These are phyloP conservation scores for Brachionus asplanchnoidis DNA, from an alignment of 1,140 invertebrate species.

Conservation along the genomic window DNA sequence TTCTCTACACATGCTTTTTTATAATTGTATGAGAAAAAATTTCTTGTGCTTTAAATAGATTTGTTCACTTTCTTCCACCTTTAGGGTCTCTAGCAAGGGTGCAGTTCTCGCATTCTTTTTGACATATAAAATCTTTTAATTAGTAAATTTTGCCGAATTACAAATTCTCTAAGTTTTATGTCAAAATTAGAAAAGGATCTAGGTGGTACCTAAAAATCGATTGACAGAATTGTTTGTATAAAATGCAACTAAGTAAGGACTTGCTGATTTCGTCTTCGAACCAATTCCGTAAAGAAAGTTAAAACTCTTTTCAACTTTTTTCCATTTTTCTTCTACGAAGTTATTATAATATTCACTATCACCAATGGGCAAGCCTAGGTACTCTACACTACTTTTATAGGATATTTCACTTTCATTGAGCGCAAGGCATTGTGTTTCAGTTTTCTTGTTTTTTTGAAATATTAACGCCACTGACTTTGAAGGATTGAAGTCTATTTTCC, in stretches of 20 bases:
- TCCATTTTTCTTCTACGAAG: too few relatives aligned
- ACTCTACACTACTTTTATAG: background rate
- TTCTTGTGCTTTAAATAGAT: too few relatives aligned
- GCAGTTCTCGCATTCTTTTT: background rate
- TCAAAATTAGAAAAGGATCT: too few relatives aligned
- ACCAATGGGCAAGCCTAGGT: background rate
- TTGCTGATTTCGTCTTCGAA: background rate
- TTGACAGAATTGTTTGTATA: conserved; percentile 1
- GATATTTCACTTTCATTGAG: background rate
- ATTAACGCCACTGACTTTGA: background rate
- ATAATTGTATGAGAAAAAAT: too few relatives aligned
- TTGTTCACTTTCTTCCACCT: too few relatives aligned
- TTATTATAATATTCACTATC: background rate
- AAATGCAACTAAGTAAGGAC: background rate
- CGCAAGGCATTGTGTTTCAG: background rate
- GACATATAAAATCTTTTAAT: background rate
- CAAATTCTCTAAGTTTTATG: background rate
- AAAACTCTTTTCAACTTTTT: too few relatives aligned
- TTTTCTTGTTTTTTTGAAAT: background rate
- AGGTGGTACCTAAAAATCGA: background rate
- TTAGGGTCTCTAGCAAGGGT: too few relatives aligned
- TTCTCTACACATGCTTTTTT: too few relatives aligned
- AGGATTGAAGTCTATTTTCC: background rate
- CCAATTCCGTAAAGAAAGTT: background rate
- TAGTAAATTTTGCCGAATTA: background rate